Percentiles rank a stretch among this genome's conserved stretches.
phyloP scores from a whole-genome alignment of 1,140 invertebrate genomes.

The Drosophila obscura region DNA sequence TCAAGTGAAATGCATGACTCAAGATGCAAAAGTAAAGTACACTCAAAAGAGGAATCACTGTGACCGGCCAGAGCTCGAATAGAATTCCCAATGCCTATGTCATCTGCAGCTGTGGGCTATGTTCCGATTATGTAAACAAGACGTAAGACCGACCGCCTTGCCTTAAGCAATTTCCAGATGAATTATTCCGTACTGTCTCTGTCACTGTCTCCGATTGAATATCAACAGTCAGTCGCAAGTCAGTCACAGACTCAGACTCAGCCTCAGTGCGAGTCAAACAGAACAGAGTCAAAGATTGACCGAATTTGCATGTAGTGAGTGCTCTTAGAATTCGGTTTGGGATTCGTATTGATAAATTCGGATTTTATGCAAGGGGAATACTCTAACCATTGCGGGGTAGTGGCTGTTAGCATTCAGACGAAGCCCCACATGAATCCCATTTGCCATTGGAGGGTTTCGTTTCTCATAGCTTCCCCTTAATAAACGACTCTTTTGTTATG shows the following conservation, averaged over 20 bases:
- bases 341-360: constrained; percentile 27
- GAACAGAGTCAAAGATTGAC: neutral
- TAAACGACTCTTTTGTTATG: too few relatives aligned
- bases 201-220: neutral
- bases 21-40: constrained; percentile 7
- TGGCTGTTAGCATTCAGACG: constrained; percentile 11
- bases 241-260: neutral
- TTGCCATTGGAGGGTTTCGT: constrained; percentile 16
- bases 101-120: constrained; percentile 56
- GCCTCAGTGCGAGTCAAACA: neutral
- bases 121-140: constrained; percentile 44
- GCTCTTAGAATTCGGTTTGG: constrained; percentile 9
- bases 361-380: constrained; percentile 33
- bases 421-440: constrained; percentile 18
- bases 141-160: neutral
- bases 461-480: neutral
- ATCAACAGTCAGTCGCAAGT: neutral
- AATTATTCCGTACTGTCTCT: constrained; percentile 25
- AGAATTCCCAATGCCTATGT: constrained; percentile 33
- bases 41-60: constrained; percentile 31
- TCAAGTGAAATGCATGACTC: too few relatives aligned
- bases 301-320: constrained; percentile 12
- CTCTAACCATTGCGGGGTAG: constrained; percentile 2
- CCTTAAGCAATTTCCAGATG: constrained; percentile 24
- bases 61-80: constrained; percentile 12